Percentiles rank a stretch among this genome's conserved stretches.
These are phyloP conservation scores for Eudemis profundana DNA, from an alignment of 2,888 invertebrate species.

Conservation along the genomic window DNA sequence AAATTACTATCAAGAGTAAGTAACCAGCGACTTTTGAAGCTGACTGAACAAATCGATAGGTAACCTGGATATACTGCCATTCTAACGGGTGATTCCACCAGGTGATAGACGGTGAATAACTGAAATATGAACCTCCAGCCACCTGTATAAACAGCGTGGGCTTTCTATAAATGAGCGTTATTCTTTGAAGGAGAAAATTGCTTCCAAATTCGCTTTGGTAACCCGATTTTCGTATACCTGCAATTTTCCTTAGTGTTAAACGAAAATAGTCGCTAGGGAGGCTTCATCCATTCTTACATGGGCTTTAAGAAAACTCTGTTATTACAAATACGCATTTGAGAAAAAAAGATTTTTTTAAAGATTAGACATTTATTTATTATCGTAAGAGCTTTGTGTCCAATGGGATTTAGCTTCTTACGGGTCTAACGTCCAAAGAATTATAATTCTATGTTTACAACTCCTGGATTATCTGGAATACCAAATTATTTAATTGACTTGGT, in stretches of 20 bases:
- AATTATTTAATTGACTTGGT: no score
- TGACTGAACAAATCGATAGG: no score
- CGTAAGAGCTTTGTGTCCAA: no score
- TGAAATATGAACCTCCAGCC: slow-evolving; percentile 35
- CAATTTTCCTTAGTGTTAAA: slow-evolving; percentile 72
- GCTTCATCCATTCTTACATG: slow-evolving; percentile 59
- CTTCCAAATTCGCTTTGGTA: slow-evolving; percentile 76
- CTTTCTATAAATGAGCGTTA: slow-evolving; percentile 53
- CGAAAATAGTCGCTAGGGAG: slow-evolving; percentile 66
- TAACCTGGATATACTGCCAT: no score
- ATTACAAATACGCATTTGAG: slow-evolving; percentile 13
- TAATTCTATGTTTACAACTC: no score
- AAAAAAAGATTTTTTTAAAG: slow-evolving; percentile 1
- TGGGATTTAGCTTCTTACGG: no score
- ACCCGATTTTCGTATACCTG: slow-evolving; percentile 73
- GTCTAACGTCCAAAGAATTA: no score
- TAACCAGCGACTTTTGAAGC: no score
- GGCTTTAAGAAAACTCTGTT: slow-evolving; percentile 42
- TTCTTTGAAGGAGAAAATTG: slow-evolving; percentile 77
- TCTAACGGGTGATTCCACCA: no score
- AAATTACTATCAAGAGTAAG: no score
- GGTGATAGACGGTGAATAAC: background rate
- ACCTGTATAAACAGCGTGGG: slow-evolving; percentile 52
- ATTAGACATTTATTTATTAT: background rate
- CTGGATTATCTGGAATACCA: no score